Evolutionary conservation across 1,140 invertebrate genomes (phyloP), one percentile per base, ranked within the genome.

Genomic region (Agraylea sexmaculata): DNA sequence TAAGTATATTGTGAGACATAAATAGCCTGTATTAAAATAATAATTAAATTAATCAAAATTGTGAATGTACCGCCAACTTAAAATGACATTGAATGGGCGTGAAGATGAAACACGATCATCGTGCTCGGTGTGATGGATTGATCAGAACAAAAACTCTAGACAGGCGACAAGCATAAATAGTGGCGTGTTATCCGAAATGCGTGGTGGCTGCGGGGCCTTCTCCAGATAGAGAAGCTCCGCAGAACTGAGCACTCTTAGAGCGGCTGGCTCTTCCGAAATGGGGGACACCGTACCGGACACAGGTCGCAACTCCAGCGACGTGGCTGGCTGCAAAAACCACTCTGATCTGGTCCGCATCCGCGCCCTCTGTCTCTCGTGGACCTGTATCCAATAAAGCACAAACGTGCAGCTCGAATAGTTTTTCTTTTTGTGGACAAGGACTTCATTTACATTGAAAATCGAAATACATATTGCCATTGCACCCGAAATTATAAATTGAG

Each of bases 291-390:
- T 58, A 71, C 60, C 57, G 66, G 60, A 50, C 57, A 67, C 41
- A 56, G 66, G 50, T 56, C 62, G 51, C 61, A 70, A 58, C 60
- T 72, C 53, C 61, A 64, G 54, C 64, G 71, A 59, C 54, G 69
- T 69, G 35, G 78, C 75, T 31, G 81, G 80, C 49, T 79, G 79
- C 55, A 93, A 73, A 70, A 92, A 93, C 89, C 89, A 94, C 62
- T 93, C 88, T 30, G 87, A 91, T 51, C 89, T 74, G 30, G 87
- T 90, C 60, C 84, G 74, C 88, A 94, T 93, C 49, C 90, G 72
- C 58, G 83, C 85, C 39, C 85, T 83, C 73, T 94, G 90, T 58
- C 87, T 72, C 69, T 93, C 87, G 69, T 93, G 88, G 43, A 93
- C 89, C 83, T 87, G 65, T 57, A 50, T 54, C 38, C 29, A 46